Percentiles rank a stretch among this genome's conserved stretches.
Conservation (phyloP, 1,140 invertebrate genomes). For the Magallana ariakensis region DNA sequence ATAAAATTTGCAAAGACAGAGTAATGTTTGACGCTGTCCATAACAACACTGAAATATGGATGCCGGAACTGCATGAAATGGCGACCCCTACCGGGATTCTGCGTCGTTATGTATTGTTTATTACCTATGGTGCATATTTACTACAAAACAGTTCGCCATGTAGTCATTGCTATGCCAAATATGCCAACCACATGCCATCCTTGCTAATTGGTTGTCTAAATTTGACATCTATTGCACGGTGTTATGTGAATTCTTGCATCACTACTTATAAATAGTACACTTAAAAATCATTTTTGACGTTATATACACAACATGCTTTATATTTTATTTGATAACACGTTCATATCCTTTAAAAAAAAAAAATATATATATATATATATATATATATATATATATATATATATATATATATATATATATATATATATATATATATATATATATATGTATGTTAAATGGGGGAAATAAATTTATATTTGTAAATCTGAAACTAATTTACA, state of each 20-base stretch:
- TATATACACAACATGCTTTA: too few relatives aligned
- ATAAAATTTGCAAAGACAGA: not conserved
- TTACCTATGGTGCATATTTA: not conserved
- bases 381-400: too few relatives aligned
- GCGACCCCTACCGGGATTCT: not conserved
- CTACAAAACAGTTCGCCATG: not conserved
- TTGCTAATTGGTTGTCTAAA: not conserved
- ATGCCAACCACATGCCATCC: not conserved
- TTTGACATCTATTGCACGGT: not conserved
- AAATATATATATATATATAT: too few relatives aligned
- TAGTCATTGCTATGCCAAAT: conserved; percentile 11
- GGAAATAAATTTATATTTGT: too few relatives aligned
- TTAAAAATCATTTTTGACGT: too few relatives aligned
- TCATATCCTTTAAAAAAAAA: too few relatives aligned
- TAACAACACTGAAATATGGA: not conserved
- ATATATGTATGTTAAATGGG: too few relatives aligned
- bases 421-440: too few relatives aligned
- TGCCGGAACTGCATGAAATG: not conserved
- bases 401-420: too few relatives aligned
- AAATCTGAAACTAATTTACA: too few relatives aligned
- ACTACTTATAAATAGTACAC: not conserved
- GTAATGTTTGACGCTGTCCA: not conserved
- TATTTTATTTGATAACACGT: too few relatives aligned
- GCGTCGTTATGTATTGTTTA: not conserved
- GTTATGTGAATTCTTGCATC: not conserved